Conservation (phyloP, 2,797 vertebrate species). For the Tiaroga cobitis region DNA sequence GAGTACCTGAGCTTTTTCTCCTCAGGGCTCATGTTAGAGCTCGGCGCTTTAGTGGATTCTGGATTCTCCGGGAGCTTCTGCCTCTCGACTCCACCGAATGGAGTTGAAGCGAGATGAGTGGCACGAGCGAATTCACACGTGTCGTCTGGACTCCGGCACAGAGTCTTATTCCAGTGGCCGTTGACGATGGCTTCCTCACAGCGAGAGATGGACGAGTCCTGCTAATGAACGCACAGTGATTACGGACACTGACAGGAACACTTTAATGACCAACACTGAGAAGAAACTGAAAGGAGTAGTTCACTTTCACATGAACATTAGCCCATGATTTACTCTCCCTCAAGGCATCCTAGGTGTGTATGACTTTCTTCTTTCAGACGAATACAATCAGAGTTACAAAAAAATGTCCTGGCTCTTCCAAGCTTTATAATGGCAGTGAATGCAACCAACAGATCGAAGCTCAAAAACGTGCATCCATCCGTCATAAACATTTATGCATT, state of each 20-base stretch:
- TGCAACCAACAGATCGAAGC: too few species aligned
- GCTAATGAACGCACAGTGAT: conserved; percentile 15
- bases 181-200: conserved; percentile 81
- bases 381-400: too few species aligned
- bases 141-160: conserved; percentile 82
- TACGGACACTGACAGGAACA: background rate
- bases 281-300: background rate
- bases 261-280: background rate
- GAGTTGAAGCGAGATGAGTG: conserved; percentile 81
- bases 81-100: conserved; percentile 72
- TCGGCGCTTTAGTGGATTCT: conserved; percentile 51
- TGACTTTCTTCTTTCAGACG: too few species aligned
- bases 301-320: too few species aligned
- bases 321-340: too few species aligned
- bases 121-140: conserved; percentile 82
- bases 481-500: too few species aligned
- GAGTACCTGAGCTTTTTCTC: conserved; percentile 82
- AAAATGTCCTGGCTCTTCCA: too few species aligned
- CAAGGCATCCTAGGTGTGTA: too few species aligned
- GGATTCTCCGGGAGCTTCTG: conserved; percentile 60
- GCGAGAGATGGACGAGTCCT: conserved; percentile 78
- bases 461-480: too few species aligned
- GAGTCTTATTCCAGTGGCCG: conserved; percentile 75
- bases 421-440: too few species aligned
- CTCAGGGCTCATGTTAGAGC: conserved; percentile 54